Conservation (phyloP, 2,113 vertebrate genomes). For the Carollia perspicillata region DNA sequence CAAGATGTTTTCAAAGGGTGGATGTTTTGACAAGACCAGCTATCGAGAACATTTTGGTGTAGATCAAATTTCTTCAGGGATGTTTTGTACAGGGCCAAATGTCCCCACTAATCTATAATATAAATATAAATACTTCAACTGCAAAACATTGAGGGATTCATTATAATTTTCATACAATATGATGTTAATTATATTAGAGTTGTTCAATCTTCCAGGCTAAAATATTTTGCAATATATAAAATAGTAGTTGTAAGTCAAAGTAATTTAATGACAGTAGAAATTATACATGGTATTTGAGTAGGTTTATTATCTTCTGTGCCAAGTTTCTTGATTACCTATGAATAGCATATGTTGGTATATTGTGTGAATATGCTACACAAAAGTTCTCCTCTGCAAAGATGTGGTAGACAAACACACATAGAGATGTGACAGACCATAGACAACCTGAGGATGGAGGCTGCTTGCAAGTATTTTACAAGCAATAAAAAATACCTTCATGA, state of each 20-base stretch:
- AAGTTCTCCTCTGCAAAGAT: background rate
- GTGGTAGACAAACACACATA: background rate
- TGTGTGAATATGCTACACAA: background rate
- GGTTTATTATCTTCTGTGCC: background rate
- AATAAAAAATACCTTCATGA: background rate
- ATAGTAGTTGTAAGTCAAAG: background rate
- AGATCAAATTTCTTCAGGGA: background rate
- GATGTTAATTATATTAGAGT: background rate
- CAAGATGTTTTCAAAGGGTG: background rate
- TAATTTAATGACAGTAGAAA: background rate
- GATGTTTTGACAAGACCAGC: background rate
- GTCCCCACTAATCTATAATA: background rate
- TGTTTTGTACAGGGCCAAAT: background rate
- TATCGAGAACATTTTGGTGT: background rate
- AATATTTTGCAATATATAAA: background rate
- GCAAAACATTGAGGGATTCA: background rate
- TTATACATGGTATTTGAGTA: background rate
- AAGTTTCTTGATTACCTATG: background rate
- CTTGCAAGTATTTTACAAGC: background rate
- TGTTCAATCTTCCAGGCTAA: background rate
- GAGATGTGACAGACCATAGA: background rate
- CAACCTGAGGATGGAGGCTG: background rate
- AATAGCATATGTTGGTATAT: background rate
- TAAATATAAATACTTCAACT: background rate
- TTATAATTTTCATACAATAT: background rate